These are phyloP conservation scores for Atherix ibis DNA, from an alignment of 2,888 invertebrate genomes.

Conservation along the genomic window DNA sequence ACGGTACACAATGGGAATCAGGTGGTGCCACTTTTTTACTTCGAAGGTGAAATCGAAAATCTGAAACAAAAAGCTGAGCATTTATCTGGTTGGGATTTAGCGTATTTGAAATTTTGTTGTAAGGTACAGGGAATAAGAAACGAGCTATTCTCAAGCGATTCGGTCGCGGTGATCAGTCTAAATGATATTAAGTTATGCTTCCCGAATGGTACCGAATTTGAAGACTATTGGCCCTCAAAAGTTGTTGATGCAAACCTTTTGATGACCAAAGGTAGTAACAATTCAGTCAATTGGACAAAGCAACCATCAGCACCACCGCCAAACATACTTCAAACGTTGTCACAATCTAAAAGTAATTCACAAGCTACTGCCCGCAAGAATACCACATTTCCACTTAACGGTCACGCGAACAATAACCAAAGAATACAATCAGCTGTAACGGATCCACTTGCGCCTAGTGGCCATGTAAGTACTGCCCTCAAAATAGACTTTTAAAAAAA, in stretches of 20 bases:
- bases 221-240: conserved; percentile 87
- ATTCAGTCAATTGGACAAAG: conserved; percentile 60
- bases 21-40: conserved; percentile 83
- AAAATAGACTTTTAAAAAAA: no score
- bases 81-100: conserved; percentile 80
- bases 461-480: no score
- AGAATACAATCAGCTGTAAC: conserved; percentile 25
- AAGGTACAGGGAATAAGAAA: conserved; percentile 86
- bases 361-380: no score
- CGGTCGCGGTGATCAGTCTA: conserved; percentile 78
- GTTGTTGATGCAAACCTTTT: conserved; percentile 68
- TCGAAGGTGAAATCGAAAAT: conserved; percentile 77
- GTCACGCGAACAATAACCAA: no score
- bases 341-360: no score
- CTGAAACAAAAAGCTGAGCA: conserved; percentile 73
- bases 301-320: conserved; percentile 58
- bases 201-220: conserved; percentile 75
- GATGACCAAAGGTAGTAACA: conserved; percentile 39
- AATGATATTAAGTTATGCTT: conserved; percentile 83
- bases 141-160: conserved; percentile 79
- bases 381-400: no score
- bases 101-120: conserved; percentile 86
- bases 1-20: conserved; percentile 69
- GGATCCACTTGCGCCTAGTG: conserved; percentile 28
- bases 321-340: conserved; percentile 22